Conservation (phyloP, 1,140 invertebrate species). For the Drosophila pseudoobscura region DNA sequence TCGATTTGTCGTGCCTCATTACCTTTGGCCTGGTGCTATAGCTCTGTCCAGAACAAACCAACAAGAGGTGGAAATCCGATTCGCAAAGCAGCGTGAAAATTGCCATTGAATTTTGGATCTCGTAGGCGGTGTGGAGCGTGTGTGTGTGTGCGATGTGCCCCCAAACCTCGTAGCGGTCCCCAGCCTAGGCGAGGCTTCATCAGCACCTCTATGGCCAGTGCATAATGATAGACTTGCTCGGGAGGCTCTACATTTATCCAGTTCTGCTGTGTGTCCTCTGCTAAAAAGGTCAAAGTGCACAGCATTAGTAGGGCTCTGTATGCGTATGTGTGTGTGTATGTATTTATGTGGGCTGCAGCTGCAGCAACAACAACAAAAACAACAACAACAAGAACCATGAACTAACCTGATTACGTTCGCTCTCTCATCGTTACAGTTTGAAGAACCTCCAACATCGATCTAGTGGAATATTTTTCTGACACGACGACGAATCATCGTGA, state of each 20-base stretch:
- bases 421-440: no score
- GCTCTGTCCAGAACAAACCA: slow-evolving; percentile 17
- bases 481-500: no score
- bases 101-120: slow-evolving; percentile 22
- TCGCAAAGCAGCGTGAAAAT: slow-evolving; percentile 37
- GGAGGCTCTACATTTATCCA: neutral
- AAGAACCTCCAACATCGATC: no score
- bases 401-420: slow-evolving; percentile 3
- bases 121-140: no score
- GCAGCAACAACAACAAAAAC: slow-evolving; percentile 19
- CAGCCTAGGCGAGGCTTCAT: neutral
- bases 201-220: slow-evolving; percentile 38
- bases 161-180: no score
- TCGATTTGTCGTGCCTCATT: slow-evolving; percentile 43
- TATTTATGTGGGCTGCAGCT: neutral
- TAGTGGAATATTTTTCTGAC: no score
- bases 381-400: neutral
- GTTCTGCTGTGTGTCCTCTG: slow-evolving; percentile 12
- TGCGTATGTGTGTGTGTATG: neutral
- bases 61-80: slow-evolving; percentile 31
- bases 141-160: no score
- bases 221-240: slow-evolving; percentile 23
- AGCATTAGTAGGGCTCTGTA: neutral
- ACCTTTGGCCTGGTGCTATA: slow-evolving; percentile 8
- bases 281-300: slow-evolving; percentile 53